phyloP scores from a whole-genome alignment of 2,113 vertebrate species.

The Propithecus coquereli region DNA sequence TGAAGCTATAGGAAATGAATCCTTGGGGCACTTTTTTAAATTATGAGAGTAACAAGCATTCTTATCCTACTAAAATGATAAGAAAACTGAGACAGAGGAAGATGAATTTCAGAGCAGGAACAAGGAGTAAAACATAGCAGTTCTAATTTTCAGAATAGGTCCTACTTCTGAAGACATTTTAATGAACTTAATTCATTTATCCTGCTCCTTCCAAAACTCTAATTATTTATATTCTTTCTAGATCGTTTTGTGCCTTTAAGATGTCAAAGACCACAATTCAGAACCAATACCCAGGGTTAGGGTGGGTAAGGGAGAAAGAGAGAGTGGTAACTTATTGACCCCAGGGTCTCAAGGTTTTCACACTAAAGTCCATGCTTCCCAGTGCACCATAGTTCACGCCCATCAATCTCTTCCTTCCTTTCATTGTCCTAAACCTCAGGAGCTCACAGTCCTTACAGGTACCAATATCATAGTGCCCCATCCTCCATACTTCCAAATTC shows the following conservation, averaged over 20 bases:
- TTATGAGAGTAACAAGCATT: constrained; percentile 20
- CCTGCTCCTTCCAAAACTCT: neutral
- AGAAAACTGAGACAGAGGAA: constrained; percentile 10
- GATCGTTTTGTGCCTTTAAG: neutral
- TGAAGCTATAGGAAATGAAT: neutral
- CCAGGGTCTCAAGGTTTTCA: neutral
- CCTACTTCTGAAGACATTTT: neutral
- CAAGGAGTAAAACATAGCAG: neutral
- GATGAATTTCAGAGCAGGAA: constrained; percentile 6
- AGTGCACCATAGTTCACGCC: accelerated
- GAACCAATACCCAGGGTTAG: neutral
- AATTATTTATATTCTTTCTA: neutral
- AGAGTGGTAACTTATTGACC: neutral
- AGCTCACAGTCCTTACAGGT: neutral
- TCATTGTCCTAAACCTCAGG: neutral
- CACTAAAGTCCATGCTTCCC: neutral
- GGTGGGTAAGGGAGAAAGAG: neutral
- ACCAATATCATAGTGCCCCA: neutral
- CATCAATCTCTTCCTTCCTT: neutral
- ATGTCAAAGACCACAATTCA: neutral
- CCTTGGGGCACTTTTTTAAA: constrained; percentile 11
- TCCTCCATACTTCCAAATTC: neutral
- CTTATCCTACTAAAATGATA: constrained; percentile 17
- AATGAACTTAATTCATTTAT: constrained; percentile 15
- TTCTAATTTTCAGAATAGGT: neutral